These are phyloP conservation scores for Brachionus rubens DNA, from an alignment of 1,140 invertebrate species.

Conservation along the genomic window DNA sequence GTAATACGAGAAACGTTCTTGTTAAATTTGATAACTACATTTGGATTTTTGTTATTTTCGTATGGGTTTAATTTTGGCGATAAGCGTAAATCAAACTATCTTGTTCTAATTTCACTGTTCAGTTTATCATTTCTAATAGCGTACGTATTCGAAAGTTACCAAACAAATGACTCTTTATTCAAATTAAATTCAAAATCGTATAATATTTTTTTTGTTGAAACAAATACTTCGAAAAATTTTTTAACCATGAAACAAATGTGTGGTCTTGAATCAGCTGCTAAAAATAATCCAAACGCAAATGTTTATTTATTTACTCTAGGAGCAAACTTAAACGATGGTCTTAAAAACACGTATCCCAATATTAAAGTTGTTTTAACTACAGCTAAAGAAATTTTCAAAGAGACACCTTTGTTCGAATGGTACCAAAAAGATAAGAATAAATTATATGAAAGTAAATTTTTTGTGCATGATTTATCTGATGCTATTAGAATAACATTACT, in stretches of 20 bases:
- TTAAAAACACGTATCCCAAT: not conserved
- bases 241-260: conserved; percentile 1
- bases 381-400: not conserved
- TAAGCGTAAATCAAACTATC: too few relatives aligned
- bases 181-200: too few relatives aligned
- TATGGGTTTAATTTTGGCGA: too few relatives aligned
- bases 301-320: not conserved
- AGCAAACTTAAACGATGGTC: not conserved
- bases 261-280: not conserved
- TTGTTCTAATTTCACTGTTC: too few relatives aligned
- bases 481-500: not conserved
- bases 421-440: not conserved
- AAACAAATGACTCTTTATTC: too few relatives aligned
- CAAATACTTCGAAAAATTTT: not conserved
- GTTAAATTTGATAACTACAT: too few relatives aligned
- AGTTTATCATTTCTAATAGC: too few relatives aligned
- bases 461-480: conserved; percentile 17
- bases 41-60: too few relatives aligned
- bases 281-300: conserved; percentile 16
- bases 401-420: not conserved
- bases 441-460: not conserved
- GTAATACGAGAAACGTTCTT: too few relatives aligned
- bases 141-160: too few relatives aligned
- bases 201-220: conserved; percentile 12
- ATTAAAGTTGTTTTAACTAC: not conserved